These are phyloP conservation scores for Lophius piscatorius DNA, from an alignment of 2,113 vertebrate species.

Conservation along the genomic window DNA sequence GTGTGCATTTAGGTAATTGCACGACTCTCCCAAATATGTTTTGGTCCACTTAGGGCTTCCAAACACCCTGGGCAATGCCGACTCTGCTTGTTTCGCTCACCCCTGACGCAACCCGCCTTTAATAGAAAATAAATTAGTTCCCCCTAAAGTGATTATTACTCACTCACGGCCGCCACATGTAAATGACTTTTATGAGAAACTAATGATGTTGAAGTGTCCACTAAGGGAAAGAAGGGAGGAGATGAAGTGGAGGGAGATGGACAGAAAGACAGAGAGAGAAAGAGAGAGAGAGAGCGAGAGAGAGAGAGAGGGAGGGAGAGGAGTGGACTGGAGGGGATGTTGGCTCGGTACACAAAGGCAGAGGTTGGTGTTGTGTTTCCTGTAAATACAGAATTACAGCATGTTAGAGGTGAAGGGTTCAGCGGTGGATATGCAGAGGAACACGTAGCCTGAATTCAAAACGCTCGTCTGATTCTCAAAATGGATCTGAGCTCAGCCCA, in stretches of 20 bases:
- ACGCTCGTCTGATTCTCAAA: slow-evolving; percentile 65
- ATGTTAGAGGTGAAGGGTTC: slow-evolving; percentile 66
- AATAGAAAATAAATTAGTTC: slow-evolving; percentile 79
- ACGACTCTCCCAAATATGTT: slow-evolving; percentile 69
- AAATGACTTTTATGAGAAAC: slow-evolving; percentile 79
- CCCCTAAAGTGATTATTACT: slow-evolving; percentile 76
- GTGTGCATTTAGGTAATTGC: slow-evolving; percentile 80
- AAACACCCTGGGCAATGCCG: slow-evolving; percentile 58
- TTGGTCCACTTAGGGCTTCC: slow-evolving; percentile 70
- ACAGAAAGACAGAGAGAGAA: slow-evolving; percentile 6
- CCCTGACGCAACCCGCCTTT: slow-evolving; percentile 64
- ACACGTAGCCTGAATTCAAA: slow-evolving; percentile 61
- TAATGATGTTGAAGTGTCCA: slow-evolving; percentile 72
- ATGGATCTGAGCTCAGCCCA: slow-evolving; percentile 64
- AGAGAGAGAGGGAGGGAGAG: too few species aligned
- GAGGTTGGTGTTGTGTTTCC: slow-evolving; percentile 70
- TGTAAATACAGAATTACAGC: slow-evolving; percentile 72
- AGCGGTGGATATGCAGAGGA: slow-evolving; percentile 63
- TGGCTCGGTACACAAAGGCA: slow-evolving; percentile 55
- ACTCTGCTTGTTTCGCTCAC: slow-evolving; percentile 67
- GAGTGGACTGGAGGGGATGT: too few species aligned
- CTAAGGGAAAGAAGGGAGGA: slow-evolving; percentile 51
- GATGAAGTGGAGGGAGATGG: slow-evolving; percentile 46
- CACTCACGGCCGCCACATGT: slow-evolving; percentile 71
- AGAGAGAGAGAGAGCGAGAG: neutral